A percentile compares a stretch with the other conserved stretches of the same genome.
These are phyloP conservation scores for Leucophenga montana DNA, from an alignment of 2,888 invertebrate genomes.

Conservation along the genomic window DNA sequence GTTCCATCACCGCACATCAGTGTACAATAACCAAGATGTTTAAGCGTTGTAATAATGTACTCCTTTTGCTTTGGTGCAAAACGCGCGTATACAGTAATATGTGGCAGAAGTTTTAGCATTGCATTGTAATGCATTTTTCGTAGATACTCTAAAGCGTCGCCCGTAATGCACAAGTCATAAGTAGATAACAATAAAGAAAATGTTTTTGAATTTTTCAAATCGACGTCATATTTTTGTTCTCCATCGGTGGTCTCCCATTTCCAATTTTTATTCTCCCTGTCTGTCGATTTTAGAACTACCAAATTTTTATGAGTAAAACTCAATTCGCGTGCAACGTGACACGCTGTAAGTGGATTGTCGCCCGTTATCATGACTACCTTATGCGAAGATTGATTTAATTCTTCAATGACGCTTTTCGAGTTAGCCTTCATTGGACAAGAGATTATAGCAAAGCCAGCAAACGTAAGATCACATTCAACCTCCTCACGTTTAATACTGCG, in stretches of 20 bases:
- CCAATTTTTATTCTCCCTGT: conserved; percentile 73
- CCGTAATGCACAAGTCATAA: conserved; percentile 95
- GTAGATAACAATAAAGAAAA: conserved; percentile 81
- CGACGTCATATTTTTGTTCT: conserved; percentile 63
- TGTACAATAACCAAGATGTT: conserved; percentile 87
- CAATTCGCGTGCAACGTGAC: conserved; percentile 96
- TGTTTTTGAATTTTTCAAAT: conserved; percentile 71
- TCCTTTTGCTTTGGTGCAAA: conserved; percentile 99
- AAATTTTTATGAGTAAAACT: conserved; percentile 86
- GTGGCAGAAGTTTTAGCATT: conserved; percentile 84
- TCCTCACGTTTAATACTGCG: conserved; percentile 89
- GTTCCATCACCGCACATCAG: conserved; percentile 99
- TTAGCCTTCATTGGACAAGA: conserved; percentile 98
- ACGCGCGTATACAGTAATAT: conserved; percentile 93
- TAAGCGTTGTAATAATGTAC: conserved; percentile 91
- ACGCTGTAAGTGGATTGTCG: conserved; percentile 98
- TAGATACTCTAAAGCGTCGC: conserved; percentile 87
- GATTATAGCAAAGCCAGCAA: conserved; percentile 97
- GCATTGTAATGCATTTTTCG: conserved; percentile 78
- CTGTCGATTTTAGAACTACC: conserved; percentile 78
- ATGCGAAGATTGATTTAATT: conserved; percentile 95
- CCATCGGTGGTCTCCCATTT: conserved; percentile 86
- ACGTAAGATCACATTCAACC: conserved; percentile 88
- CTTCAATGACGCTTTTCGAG: conserved; percentile 94
- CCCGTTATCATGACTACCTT: conserved; percentile 99